phyloP scores from a whole-genome alignment of 2,888 invertebrate species.

The Gryllus longicercus region DNA sequence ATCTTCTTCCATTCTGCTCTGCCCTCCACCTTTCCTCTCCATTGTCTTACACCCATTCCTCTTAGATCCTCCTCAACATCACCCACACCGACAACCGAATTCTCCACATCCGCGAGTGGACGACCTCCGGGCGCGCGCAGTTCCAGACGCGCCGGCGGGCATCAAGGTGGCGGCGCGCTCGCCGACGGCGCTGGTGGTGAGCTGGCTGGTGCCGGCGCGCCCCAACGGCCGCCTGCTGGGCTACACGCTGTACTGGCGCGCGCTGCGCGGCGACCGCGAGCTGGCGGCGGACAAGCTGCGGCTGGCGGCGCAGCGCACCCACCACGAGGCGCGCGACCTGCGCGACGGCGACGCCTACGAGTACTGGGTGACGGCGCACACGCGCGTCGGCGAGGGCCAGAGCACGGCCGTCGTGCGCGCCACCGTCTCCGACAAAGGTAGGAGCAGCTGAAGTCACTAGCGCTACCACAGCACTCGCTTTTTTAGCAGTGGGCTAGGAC shows the following conservation, averaged over 20 bases:
- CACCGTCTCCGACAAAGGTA: not conserved
- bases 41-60: too few relatives aligned
- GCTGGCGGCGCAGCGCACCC: constrained; percentile 34
- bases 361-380: constrained; percentile 51
- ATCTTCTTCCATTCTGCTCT: too few relatives aligned
- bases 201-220: constrained; percentile 49
- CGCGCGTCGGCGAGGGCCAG: constrained; percentile 47
- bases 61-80: too few relatives aligned
- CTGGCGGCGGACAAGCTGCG: constrained; percentile 39
- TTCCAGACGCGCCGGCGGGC: constrained; percentile 48
- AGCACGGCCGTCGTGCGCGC: not conserved
- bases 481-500: constrained; percentile 42
- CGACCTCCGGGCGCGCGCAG: constrained; percentile 39
- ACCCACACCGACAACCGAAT: too few relatives aligned
- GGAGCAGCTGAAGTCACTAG: too few relatives aligned
- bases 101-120: too few relatives aligned
- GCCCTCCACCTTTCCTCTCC: too few relatives aligned
- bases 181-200: constrained; percentile 41
- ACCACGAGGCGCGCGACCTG: constrained; percentile 39
- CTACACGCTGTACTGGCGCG: constrained; percentile 46
- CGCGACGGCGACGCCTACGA: constrained; percentile 40
- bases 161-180: constrained; percentile 49
- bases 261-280: constrained; percentile 40
- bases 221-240: constrained; percentile 48
- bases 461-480: too few relatives aligned